Evolutionary conservation across 2,797 vertebrate species (phyloP).

Genomic region (Gallinago stenura): DNA sequence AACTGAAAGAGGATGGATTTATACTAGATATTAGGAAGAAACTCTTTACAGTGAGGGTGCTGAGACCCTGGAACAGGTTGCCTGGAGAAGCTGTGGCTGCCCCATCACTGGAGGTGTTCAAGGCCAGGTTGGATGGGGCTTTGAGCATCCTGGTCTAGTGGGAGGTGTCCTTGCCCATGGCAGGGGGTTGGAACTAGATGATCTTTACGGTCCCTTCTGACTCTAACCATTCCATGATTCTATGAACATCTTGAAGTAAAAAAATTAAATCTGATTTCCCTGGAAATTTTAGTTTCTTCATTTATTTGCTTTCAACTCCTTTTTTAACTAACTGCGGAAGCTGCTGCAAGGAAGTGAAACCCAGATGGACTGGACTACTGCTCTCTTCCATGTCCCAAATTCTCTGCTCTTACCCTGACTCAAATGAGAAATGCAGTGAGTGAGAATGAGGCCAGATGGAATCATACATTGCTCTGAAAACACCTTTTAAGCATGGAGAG

Average conservation of each 20-base stretch:
- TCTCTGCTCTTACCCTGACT: not conserved
- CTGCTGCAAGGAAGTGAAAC: not conserved
- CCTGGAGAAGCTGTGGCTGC: not conserved
- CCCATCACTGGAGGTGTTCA: not conserved
- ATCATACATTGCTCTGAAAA: not conserved
- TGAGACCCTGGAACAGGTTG: not conserved
- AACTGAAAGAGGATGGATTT: not conserved
- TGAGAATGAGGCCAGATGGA: not conserved
- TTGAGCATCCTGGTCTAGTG: not conserved
- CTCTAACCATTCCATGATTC: not conserved
- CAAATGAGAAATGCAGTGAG: not conserved
- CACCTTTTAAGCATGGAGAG: not conserved
- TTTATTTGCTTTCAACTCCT: not conserved
- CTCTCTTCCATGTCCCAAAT: not conserved
- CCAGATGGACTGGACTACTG: not conserved
- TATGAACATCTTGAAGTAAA: not conserved
- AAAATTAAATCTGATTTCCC: not conserved
- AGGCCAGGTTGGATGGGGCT: not conserved
- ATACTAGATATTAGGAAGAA: not conserved
- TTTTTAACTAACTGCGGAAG: not conserved
- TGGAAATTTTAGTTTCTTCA: not conserved
- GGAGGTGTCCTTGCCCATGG: not conserved
- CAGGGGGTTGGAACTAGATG: not conserved
- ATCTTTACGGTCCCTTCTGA: not conserved
- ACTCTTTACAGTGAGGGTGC: not conserved